A percentile compares a stretch with the other conserved stretches of the same genome.
Conservation (phyloP, 2,888 invertebrate genomes). For the Perithous albicinctus region DNA sequence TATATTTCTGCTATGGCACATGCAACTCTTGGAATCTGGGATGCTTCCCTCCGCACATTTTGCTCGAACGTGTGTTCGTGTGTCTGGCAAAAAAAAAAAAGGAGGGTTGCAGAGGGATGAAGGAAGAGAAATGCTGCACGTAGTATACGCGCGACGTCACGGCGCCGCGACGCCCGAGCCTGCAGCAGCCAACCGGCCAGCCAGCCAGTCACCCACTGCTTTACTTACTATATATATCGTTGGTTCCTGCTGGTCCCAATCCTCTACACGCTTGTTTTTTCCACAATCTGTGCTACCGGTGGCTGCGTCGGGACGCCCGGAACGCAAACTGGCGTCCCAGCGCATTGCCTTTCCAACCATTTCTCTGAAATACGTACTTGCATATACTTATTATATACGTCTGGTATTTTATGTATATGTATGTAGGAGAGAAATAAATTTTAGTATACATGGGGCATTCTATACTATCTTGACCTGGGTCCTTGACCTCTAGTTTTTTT, state of each 20-base stretch:
- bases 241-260: constrained; percentile 23
- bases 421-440: background rate
- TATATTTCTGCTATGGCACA: background rate
- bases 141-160: constrained; percentile 23
- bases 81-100: background rate
- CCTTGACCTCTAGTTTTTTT: too few relatives aligned
- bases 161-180: constrained; percentile 36
- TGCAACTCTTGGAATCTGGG: constrained; percentile 25
- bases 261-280: constrained; percentile 41
- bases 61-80: background rate
- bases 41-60: constrained; percentile 4
- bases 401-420: background rate
- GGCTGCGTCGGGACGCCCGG: constrained; percentile 20
- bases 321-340: constrained; percentile 18
- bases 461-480: too few relatives aligned
- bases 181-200: constrained; percentile 24
- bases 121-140: constrained; percentile 2
- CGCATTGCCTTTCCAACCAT: constrained; percentile 38
- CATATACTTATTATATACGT: background rate
- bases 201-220: constrained; percentile 20
- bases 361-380: background rate
- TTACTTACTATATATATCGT: constrained; percentile 14
- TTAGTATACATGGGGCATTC: background rate
- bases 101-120: constrained; percentile 19
- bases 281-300: constrained; percentile 33